These are phyloP conservation scores for Tauraco hartlaubi DNA, from an alignment of 2,797 vertebrate genomes.

Conservation along the genomic window DNA sequence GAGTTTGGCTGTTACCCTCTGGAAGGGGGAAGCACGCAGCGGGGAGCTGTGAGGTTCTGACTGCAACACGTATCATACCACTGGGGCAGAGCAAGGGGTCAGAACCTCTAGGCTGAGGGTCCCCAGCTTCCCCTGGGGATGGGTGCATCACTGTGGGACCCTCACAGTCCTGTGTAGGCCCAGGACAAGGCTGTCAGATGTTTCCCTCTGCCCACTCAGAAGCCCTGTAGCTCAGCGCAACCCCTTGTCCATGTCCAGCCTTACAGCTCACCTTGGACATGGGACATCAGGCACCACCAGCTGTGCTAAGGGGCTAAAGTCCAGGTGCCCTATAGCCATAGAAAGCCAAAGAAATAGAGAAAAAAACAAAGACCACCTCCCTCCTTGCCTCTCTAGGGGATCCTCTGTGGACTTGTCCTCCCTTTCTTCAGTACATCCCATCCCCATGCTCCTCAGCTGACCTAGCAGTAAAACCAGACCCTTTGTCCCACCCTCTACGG, in stretches of 20 bases:
- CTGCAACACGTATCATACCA: rapidly evolving
- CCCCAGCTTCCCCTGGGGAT: no score
- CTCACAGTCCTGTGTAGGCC: background rate
- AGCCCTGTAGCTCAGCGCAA: background rate
- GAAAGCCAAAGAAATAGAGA: background rate
- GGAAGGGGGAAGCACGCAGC: background rate
- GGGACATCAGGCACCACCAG: background rate
- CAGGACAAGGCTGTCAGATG: background rate
- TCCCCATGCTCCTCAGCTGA: background rate
- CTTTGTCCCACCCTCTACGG: background rate
- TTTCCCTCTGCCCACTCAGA: background rate
- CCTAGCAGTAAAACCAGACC: background rate
- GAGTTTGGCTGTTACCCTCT: background rate
- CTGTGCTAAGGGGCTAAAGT: background rate
- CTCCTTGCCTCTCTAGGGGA: background rate
- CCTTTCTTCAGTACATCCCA: background rate
- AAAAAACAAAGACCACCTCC: background rate
- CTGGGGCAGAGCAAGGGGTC: rapidly evolving
- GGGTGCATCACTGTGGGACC: background rate
- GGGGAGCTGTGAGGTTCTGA: background rate
- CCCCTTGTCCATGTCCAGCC: rapidly evolving
- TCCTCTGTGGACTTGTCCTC: background rate
- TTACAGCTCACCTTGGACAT: background rate
- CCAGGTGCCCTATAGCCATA: background rate
- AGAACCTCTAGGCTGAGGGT: background rate